Evolutionary conservation across 1,140 invertebrate species (phyloP).

Genomic region (Archivesica marissinica): DNA sequence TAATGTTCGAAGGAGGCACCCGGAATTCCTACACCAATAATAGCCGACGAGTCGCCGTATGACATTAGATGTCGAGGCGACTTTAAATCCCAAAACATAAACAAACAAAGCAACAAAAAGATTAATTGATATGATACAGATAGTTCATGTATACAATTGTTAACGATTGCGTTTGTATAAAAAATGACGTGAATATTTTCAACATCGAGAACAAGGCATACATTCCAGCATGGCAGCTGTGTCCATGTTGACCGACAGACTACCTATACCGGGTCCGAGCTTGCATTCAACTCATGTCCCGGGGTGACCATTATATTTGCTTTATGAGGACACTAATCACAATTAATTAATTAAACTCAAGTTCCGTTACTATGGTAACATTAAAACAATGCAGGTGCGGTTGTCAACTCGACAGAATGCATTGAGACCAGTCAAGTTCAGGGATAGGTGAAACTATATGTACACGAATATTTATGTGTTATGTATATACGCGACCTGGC

Average conservation of each 20-base stretch:
- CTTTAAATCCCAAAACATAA: too few species aligned
- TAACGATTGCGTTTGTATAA: neutral
- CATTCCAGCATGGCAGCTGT: neutral
- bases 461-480: neutral
- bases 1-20: too few species aligned
- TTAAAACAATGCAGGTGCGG: conserved; percentile 10
- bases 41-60: too few species aligned
- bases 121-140: too few species aligned
- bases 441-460: neutral
- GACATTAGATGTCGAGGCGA: too few species aligned
- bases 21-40: too few species aligned
- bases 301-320: conserved; percentile 4
- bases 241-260: conserved; percentile 2
- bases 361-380: neutral
- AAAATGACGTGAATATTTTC: too few species aligned
- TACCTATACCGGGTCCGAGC: neutral
- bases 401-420: neutral
- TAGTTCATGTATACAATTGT: too few species aligned
- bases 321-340: conserved; percentile 10
- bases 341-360: neutral
- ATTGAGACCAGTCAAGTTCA: neutral
- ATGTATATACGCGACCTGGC: neutral
- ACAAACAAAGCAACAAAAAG: too few species aligned
- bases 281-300: neutral
- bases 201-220: neutral